Evolutionary conservation across 64 coral and sea anemone genomes (phyloP).

Genomic region (Actinia tenebrosa): DNA sequence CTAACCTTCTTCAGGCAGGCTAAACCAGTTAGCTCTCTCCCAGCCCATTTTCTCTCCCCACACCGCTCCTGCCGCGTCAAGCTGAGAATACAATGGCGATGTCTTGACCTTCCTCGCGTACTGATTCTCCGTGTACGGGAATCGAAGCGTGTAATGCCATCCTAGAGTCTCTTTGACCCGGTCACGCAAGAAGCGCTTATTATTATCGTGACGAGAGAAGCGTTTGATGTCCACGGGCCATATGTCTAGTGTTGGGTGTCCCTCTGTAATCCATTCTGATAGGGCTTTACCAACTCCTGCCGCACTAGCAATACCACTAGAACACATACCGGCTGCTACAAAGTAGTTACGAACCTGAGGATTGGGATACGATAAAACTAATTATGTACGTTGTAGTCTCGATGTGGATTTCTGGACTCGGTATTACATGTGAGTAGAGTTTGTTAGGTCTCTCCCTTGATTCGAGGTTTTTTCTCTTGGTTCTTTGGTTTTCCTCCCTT

Average conservation of each 20-base stretch:
- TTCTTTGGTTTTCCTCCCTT: no score
- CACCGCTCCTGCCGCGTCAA: conserved; percentile 60
- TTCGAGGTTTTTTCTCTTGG: no score
- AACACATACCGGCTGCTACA: conserved; percentile 83
- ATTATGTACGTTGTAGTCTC: no score
- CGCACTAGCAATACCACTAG: conserved; percentile 69
- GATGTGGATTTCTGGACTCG: no score
- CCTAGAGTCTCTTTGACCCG: conserved; percentile 52
- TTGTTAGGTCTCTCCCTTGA: no score
- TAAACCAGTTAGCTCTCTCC: conserved; percentile 86
- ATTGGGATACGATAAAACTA: neutral
- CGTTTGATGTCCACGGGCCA: conserved; percentile 80
- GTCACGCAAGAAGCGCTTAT: conserved; percentile 78
- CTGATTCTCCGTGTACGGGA: conserved; percentile 57
- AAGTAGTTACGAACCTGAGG: conserved; percentile 76
- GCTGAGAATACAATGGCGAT: conserved; percentile 66
- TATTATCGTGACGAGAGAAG: conserved; percentile 67
- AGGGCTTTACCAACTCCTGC: conserved; percentile 76
- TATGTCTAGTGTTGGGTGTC: conserved; percentile 80
- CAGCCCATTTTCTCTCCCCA: conserved; percentile 94
- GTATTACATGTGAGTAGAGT: no score
- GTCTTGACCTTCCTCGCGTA: conserved; percentile 57
- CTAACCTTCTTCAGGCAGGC: conserved; percentile 34
- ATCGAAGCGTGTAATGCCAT: conserved; percentile 72
- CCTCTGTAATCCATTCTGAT: conserved; percentile 86